These are phyloP conservation scores for Uromys caudimaculatus DNA, from an alignment of 2,797 vertebrate species.

Conservation along the genomic window DNA sequence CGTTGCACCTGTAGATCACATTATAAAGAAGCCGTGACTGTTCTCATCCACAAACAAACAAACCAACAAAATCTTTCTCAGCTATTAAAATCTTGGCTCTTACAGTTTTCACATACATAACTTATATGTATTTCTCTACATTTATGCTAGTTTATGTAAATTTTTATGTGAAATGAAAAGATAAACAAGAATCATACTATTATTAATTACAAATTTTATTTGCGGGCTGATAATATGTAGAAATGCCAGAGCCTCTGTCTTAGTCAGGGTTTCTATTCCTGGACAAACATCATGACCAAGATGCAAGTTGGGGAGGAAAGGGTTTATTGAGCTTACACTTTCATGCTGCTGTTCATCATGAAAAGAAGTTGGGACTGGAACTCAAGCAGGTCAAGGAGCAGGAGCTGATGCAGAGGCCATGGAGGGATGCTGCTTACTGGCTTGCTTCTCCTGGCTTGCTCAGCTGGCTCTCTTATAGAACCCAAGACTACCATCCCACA, in stretches of 20 bases:
- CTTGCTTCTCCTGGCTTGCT: too few relatives aligned
- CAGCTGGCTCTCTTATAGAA: too few relatives aligned
- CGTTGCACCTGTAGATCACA: not conserved
- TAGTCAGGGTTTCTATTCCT: too few relatives aligned
- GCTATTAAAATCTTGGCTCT: not conserved
- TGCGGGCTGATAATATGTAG: not conserved
- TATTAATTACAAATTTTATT: not conserved
- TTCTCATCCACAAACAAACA: not conserved
- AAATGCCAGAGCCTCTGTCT: not conserved
- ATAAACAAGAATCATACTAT: not conserved
- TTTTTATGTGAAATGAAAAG: not conserved
- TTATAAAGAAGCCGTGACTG: not conserved
- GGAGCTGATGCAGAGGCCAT: too few relatives aligned
- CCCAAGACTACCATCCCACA: too few relatives aligned
- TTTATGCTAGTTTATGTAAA: not conserved
- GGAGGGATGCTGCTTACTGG: too few relatives aligned
- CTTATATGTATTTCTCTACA: not conserved
- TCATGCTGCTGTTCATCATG: too few relatives aligned
- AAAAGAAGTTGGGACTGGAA: too few relatives aligned
- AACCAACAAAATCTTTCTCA: not conserved
- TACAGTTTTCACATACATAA: not conserved
- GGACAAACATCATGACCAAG: too few relatives aligned
- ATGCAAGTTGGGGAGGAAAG: too few relatives aligned
- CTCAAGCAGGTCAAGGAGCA: too few relatives aligned
- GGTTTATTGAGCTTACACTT: too few relatives aligned